These are phyloP conservation scores for Natrix natrix DNA, from an alignment of 2,797 vertebrate genomes.

Conservation along the genomic window DNA sequence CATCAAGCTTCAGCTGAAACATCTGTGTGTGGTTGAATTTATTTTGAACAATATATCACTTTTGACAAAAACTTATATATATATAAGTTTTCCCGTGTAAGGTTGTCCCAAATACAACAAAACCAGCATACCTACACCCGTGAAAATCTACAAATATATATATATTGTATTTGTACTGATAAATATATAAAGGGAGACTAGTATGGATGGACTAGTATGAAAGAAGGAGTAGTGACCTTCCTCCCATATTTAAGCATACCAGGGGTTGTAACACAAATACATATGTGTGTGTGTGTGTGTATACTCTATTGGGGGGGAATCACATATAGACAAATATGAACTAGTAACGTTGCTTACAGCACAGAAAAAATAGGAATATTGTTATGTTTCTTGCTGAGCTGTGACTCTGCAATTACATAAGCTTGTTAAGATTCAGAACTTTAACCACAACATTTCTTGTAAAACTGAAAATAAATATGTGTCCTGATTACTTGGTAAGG, in stretches of 20 bases:
- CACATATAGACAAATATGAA: neutral
- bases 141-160: too few species aligned
- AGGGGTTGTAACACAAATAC: too few species aligned
- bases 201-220: too few species aligned
- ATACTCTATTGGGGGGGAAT: neutral
- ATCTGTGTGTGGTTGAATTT: neutral
- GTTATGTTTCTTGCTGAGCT: slow-evolving; percentile 12
- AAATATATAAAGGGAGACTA: too few species aligned
- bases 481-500: slow-evolving; percentile 54
- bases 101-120: too few species aligned
- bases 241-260: too few species aligned
- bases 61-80: neutral
- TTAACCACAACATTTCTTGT: slow-evolving; percentile 39
- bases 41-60: neutral
- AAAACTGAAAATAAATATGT: slow-evolving; percentile 41
- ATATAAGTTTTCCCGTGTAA: too few species aligned
- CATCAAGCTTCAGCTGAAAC: neutral
- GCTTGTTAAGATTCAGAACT: slow-evolving; percentile 50
- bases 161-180: too few species aligned
- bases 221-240: too few species aligned
- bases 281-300: too few species aligned
- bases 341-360: neutral
- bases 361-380: slow-evolving; percentile 8
- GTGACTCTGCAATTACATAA: slow-evolving; percentile 37
- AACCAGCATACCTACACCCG: too few species aligned